Evolutionary conservation across 92 coral and sea anemone species (phyloP), one percentile per base, ranked within the genome.

Genomic region (Virgularia gustaviana): DNA sequence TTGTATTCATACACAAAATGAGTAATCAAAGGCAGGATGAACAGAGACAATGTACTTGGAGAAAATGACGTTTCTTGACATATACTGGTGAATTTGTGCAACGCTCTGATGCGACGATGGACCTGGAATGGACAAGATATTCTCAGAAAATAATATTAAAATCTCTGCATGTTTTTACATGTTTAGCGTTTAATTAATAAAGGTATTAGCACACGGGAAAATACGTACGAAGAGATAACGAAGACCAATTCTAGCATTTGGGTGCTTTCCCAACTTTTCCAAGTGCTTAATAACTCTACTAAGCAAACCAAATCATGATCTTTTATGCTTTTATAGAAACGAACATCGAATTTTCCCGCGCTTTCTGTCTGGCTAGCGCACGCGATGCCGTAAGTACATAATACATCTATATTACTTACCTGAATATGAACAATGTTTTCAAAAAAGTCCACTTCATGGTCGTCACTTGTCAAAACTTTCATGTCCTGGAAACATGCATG

Each of bases 351-450:
- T n/a, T n/a, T n/a, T n/a, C n/a, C n/a, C n/a, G n/a, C n/a, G n/a
- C n/a, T n/a, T n/a, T n/a, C n/a, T n/a, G n/a, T n/a, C n/a, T n/a
- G n/a, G n/a, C n/a, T n/a, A n/a, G n/a, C n/a, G n/a, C n/a, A n/a
- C n/a, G n/a, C n/a, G n/a, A n/a, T n/a, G n/a, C n/a, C n/a, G n/a
- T n/a, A n/a, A n/a, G n/a, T n/a, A n/a, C n/a, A n/a, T n/a, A n/a
- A 37, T 24, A 9, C 70, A 63, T 25, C 37, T 58, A 19, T 5
- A 15, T 7, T 9, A 12, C 67, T 77, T 47, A 91, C 97, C 97
- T 92, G 98, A 31, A 92, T 92, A 70, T 92, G 98, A 49, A 82
- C 87, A 51, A 92, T 92, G 64, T 92, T 92, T 77, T 92, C 98
- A 80, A 92, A 92, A 80, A 92, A 92, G 81, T 92, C 96, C 34